Conservation (phyloP, 2,797 vertebrate genomes). For the Hypotaenidia okinawae region DNA sequence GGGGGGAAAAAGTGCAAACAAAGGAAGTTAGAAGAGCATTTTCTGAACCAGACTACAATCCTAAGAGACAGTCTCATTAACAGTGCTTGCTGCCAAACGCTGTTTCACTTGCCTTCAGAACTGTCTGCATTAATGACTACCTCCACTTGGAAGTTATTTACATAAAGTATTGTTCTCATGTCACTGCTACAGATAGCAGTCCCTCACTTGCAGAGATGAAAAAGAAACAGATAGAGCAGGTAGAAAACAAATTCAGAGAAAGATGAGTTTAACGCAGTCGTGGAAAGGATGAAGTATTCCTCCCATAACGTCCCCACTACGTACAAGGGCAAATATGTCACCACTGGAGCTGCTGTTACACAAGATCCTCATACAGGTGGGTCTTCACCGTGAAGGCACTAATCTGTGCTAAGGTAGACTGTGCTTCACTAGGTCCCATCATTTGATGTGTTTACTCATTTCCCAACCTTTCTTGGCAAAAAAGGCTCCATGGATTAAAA, state of each 20-base stretch:
- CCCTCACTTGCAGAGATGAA: neutral
- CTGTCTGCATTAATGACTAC: constrained; percentile 49
- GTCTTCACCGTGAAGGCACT: neutral
- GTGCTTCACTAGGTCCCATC: neutral
- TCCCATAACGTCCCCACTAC: neutral
- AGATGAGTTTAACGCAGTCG: rapidly evolving
- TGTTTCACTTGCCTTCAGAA: constrained; percentile 36
- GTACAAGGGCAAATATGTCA: neutral
- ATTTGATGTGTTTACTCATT: neutral
- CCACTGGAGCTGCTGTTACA: neutral
- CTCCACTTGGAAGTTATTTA: constrained; percentile 47
- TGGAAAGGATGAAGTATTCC: neutral
- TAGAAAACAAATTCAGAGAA: neutral
- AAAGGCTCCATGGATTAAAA: neutral
- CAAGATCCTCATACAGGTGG: neutral
- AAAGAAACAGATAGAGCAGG: neutral
- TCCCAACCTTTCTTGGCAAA: neutral
- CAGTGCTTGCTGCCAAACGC: neutral
- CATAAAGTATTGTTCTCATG: constrained; percentile 57
- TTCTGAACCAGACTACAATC: neutral
- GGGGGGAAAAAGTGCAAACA: neutral
- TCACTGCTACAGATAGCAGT: constrained; percentile 8
- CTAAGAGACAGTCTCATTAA: neutral
- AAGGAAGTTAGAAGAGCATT: neutral
- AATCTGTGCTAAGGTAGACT: neutral